Evolutionary conservation across 1,140 invertebrate genomes (phyloP).

Genomic region (Lepidurus packardi): DNA sequence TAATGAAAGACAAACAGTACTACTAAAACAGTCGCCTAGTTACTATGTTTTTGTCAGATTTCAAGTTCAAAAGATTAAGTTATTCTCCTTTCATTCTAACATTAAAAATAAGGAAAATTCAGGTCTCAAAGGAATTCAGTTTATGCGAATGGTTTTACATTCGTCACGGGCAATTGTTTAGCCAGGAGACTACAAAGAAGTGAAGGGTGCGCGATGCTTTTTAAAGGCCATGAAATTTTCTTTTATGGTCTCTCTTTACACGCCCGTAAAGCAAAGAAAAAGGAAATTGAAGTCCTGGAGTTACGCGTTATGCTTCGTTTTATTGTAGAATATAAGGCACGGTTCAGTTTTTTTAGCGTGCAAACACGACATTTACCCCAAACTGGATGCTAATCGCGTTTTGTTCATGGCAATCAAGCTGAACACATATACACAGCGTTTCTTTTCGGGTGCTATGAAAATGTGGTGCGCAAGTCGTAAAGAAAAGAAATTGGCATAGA

Average conservation of each 20-base stretch:
- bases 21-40: too few species aligned
- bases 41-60: too few species aligned
- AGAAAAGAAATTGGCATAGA: neutral
- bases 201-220: neutral
- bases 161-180: neutral
- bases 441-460: neutral
- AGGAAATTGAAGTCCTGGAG: neutral
- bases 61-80: too few species aligned
- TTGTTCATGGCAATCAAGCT: neutral
- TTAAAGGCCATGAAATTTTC: slow-evolving; percentile 1
- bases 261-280: neutral
- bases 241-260: slow-evolving; percentile 1
- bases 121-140: neutral
- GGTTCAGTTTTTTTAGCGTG: neutral
- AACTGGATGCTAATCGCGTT: neutral
- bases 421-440: neutral
- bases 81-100: too few species aligned
- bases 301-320: neutral
- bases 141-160: neutral
- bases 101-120: neutral
- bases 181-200: neutral
- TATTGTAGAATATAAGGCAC: neutral
- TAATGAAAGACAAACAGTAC: too few species aligned
- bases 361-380: neutral
- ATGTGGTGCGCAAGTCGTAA: neutral